These are phyloP conservation scores for Aptenodytes patagonicus DNA, from an alignment of 2,113 vertebrate genomes.

Conservation along the genomic window DNA sequence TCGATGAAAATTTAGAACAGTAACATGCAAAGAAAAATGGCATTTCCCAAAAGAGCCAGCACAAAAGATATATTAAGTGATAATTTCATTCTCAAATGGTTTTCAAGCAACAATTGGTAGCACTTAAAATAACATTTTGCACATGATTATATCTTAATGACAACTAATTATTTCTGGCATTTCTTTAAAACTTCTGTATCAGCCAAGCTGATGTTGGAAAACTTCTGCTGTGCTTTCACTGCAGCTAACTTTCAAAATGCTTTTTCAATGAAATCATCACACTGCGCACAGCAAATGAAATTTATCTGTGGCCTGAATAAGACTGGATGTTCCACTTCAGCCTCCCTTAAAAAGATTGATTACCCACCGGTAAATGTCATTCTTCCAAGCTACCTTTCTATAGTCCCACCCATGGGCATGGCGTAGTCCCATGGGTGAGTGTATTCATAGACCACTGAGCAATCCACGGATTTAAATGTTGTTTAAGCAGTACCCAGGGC, in stretches of 20 bases:
- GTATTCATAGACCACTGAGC: background rate
- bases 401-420: background rate
- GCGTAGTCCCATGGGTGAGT: background rate
- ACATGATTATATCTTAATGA: conserved; percentile 46
- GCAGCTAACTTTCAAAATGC: conserved; percentile 7
- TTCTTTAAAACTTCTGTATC: conserved; percentile 19
- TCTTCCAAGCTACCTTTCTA: background rate
- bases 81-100: conserved; percentile 28
- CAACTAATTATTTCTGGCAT: conserved; percentile 50
- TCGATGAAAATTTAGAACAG: background rate
- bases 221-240: background rate
- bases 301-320: conserved; percentile 36
- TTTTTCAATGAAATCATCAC: conserved; percentile 32
- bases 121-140: conserved; percentile 31
- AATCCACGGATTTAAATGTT: background rate
- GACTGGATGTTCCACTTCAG: background rate
- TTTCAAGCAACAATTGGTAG: conserved; percentile 34
- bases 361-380: background rate
- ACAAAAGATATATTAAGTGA: conserved; percentile 40
- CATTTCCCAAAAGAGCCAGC: background rate
- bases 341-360: background rate
- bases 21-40: background rate
- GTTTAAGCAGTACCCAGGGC: background rate
- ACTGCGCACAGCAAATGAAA: background rate
- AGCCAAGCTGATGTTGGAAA: conserved; percentile 26